Percentiles rank a stretch among this genome's conserved stretches.
Conservation (phyloP, 92 coral and sea anemone species). For the Palythoa heliodiscus region DNA sequence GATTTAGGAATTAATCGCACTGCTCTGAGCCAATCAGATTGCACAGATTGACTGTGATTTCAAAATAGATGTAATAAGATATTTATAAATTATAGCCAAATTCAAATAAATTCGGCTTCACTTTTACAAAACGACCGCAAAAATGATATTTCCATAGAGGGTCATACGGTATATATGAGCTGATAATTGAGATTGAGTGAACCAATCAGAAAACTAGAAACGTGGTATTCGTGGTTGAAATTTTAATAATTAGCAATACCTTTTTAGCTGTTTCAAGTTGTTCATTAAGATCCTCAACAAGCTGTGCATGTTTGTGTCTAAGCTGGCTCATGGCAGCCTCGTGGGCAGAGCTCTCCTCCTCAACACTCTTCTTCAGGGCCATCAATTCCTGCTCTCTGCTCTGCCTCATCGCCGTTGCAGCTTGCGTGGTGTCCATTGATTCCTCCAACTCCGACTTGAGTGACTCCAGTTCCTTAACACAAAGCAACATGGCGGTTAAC, state of each 20-base stretch:
- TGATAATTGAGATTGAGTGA: too few relatives aligned
- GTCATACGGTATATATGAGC: too few relatives aligned
- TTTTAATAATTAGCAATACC: slow-evolving; percentile 51
- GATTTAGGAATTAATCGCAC: too few relatives aligned
- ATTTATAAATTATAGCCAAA: too few relatives aligned
- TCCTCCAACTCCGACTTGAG: slow-evolving; percentile 94
- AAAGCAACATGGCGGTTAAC: not conserved
- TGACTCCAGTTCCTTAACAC: slow-evolving; percentile 85
- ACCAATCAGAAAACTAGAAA: too few relatives aligned
- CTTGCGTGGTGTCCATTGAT: slow-evolving; percentile 93
- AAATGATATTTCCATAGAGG: too few relatives aligned
- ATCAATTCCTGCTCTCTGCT: slow-evolving; percentile 85
- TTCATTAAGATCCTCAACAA: slow-evolving; percentile 82
- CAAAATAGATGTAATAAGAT: too few relatives aligned
- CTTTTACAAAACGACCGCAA: too few relatives aligned
- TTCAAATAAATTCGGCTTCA: too few relatives aligned
- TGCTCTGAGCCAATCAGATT: too few relatives aligned
- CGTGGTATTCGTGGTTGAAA: too few relatives aligned
- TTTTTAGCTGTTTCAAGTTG: slow-evolving; percentile 87
- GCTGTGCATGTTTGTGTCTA: slow-evolving; percentile 87
- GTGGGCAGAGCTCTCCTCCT: slow-evolving; percentile 81
- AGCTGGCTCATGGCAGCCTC: slow-evolving; percentile 95
- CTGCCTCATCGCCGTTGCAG: slow-evolving; percentile 82
- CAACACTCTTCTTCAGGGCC: slow-evolving; percentile 88
- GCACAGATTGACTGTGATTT: too few relatives aligned